A percentile compares a stretch with the other conserved stretches of the same genome.
Conservation (phyloP, 2,888 invertebrate genomes). For the Phortica okadai region DNA sequence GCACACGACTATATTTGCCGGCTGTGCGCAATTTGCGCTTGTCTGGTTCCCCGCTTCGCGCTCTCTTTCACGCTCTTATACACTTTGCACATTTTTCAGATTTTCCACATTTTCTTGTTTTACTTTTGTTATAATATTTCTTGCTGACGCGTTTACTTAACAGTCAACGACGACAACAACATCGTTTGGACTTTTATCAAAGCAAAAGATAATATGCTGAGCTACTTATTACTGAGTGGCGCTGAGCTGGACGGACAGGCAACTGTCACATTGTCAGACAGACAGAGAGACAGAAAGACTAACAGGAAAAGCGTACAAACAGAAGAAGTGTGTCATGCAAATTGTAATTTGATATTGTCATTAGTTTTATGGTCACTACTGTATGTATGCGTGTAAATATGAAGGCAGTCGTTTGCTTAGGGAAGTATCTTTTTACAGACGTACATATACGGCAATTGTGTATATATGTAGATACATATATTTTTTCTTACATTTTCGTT, state of each 20-base stretch:
- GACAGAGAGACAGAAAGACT: constrained; percentile 27
- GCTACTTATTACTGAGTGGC: constrained; percentile 21
- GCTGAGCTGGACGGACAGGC: not conserved
- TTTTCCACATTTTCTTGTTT: constrained; percentile 13
- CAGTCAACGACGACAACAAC: not conserved
- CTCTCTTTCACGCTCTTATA: not conserved
- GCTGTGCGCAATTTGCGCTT: not conserved
- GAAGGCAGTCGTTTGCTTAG: constrained; percentile 2
- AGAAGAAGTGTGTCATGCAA: constrained; percentile 34
- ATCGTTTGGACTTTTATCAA: constrained; percentile 17
- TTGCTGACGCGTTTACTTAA: not conserved
- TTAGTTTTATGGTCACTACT: constrained; percentile 21
- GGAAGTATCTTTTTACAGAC: constrained; percentile 27
- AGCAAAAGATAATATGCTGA: constrained; percentile 23
- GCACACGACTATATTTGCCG: not conserved
- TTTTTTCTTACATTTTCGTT: constrained; percentile 10
- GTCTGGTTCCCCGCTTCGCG: not conserved
- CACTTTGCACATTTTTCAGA: constrained; percentile 17
- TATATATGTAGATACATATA: not conserved
- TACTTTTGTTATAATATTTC: not conserved
- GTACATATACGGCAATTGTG: not conserved
- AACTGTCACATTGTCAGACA: constrained; percentile 37
- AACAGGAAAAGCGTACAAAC: constrained; percentile 22
- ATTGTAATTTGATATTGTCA: constrained; percentile 37
- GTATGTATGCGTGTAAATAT: not conserved